Evolutionary conservation across 1,140 invertebrate genomes (phyloP).

Genomic region (Lepidurus packardi): DNA sequence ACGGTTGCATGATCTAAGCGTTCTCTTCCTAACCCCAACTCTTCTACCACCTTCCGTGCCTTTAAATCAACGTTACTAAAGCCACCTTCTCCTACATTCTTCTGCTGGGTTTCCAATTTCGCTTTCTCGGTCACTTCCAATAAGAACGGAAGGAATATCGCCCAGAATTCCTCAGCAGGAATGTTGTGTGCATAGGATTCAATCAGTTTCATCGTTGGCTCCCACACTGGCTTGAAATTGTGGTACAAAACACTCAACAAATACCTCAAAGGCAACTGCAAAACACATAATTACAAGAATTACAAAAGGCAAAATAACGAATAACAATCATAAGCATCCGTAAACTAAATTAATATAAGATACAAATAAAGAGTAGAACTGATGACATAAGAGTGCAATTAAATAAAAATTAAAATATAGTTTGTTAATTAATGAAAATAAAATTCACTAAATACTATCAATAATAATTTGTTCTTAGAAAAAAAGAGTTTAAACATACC

Average conservation of each 20-base stretch:
- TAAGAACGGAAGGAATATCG: slow-evolving; percentile 52
- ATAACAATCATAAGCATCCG: too few relatives aligned
- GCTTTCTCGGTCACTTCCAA: slow-evolving; percentile 20
- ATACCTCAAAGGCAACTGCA: slow-evolving; percentile 60
- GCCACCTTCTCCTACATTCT: too few relatives aligned
- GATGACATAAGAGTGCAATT: too few relatives aligned
- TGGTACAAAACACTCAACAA: slow-evolving; percentile 73
- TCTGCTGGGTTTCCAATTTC: background rate
- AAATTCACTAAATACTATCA: too few relatives aligned
- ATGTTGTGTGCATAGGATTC: slow-evolving; percentile 62
- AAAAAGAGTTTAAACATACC: background rate
- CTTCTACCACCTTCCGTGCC: background rate
- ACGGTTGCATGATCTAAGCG: slow-evolving; percentile 63
- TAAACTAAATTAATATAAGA: too few relatives aligned
- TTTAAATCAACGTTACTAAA: background rate
- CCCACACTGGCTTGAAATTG: slow-evolving; percentile 85
- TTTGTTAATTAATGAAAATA: too few relatives aligned
- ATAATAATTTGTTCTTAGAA: too few relatives aligned
- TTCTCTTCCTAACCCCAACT: slow-evolving; percentile 33
- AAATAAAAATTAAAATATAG: too few relatives aligned
- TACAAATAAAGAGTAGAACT: too few relatives aligned
- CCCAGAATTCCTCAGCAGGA: slow-evolving; percentile 67
- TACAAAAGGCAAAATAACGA: background rate
- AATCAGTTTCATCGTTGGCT: slow-evolving; percentile 68
- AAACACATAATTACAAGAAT: slow-evolving; percentile 38